Base-by-base conservation (phyloP, 1,140 invertebrate genomes). In the Sinonovacula constricta region DNA sequence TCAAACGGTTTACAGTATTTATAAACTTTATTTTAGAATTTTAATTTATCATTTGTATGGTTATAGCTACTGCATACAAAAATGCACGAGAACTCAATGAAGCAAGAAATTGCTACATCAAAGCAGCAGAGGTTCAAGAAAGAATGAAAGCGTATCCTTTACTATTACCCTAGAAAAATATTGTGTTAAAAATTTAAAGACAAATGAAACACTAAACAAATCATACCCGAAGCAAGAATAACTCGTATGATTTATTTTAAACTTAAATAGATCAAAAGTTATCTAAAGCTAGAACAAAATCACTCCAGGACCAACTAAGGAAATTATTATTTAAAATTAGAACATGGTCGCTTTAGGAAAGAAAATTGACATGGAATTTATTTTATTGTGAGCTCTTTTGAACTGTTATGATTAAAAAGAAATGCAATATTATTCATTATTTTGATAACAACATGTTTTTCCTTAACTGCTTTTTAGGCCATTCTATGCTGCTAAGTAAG, bases 401-500 rank as follows among this genome's bases (percentile, higher is more conserved):
- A n/a, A n/a, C n/a, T n/a, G n/a, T n/a, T n/a, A n/a, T 51, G 49
- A 18, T n/a, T 26, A 1, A 56, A 26, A 31, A 31, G 51, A 2
- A 60, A 18, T 33, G 5, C 22, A 53, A 1, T 15, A 18, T 33
- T 53, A 28, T 22, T 59, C 31, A 54, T 79, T 79, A 67, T 60
- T 65, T 53, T 5, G 4, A 3, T 31, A 30, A 51, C n/a, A 56
- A n/a, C 24, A 77, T 34, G 70, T 86, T 74, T 70, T 88, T 77
- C 77, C 83, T 84, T 83, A 78, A 71, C 56, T 28, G 31, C 33
- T 45, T 15, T 57, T 57, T 82, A 95, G 94, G 91, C 94, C 95
- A 91, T 99, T 98, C 90, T 95, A 97, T 92, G 96, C 97, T 57
- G 97, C 95, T 26, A 98, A 97, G 94, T 96, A 92, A 93, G 93